phyloP scores from a whole-genome alignment of 2,888 invertebrate genomes.

The Aleiodes leptofemur region DNA sequence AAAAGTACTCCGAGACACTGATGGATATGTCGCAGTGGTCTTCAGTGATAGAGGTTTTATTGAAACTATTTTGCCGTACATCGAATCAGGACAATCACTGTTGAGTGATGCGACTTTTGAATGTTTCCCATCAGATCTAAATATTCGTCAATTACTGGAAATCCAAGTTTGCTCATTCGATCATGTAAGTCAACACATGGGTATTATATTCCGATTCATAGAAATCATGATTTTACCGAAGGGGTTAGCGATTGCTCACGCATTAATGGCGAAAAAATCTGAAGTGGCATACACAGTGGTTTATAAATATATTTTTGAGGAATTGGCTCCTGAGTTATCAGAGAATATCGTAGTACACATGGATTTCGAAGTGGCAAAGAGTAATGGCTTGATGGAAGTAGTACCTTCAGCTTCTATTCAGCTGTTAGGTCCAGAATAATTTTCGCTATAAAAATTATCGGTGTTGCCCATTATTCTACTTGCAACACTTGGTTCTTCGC shows the following conservation, averaged over 20 bases:
- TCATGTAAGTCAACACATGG: neutral
- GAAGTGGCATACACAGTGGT: neutral
- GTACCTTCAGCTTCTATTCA: neutral
- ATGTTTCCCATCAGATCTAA: neutral
- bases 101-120: neutral
- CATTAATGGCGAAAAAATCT: neutral
- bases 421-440: too few species aligned
- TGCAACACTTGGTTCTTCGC: too few species aligned
- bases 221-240: too few species aligned
- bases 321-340: constrained; percentile 2
- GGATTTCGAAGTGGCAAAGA: neutral
- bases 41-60: constrained; percentile 1
- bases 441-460: too few species aligned
- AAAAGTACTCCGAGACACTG: neutral
- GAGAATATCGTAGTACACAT: neutral
- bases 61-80: neutral
- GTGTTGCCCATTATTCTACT: too few species aligned
- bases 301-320: neutral
- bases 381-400: neutral
- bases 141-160: neutral
- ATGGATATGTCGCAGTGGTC: neutral
- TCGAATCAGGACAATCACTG: too few species aligned
- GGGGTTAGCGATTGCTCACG: too few species aligned
- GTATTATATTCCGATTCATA: too few species aligned
- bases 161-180: neutral